Base-by-base conservation (phyloP, 2,888 invertebrate species). In the Eutolmus rufibarbis region DNA sequence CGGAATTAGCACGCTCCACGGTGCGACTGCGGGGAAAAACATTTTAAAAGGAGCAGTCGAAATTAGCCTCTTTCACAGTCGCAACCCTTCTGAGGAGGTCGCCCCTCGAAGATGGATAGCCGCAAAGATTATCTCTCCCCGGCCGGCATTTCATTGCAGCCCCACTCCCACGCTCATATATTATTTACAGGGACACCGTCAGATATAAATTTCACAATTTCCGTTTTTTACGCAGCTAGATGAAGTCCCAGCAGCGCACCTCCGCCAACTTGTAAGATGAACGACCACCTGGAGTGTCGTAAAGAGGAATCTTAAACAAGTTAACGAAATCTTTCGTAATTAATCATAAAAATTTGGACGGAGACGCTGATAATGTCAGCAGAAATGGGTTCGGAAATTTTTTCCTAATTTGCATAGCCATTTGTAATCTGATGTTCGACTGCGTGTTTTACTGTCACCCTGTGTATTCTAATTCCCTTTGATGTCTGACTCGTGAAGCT, bases 401-500 rank as follows among this genome's bases (percentile, higher is more conserved):
- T 89, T 90, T 88, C 74, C 89, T 89, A 89, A 90, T 90, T 90
- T 89, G 89, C 89, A 90, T 90, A 90, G 89, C 89, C 88, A 89
- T 89, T 89, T 89, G 89, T 89, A 78, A 86, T 86, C 76, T 76
- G 51, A 76, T 74, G 86, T 86, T 86, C 86, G 74, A 87, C 87
- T 88, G 19, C 82, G 86, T 87, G 87, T 88, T 88, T 88, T 88
- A 88, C 87, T 88, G 87, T 87, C 88, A 88, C 85, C 86, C 84
- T 86, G 88, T 87, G 88, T 88, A 88, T 88, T 87, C 86, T 88
- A 88, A 88, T 87, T 88, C 88, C 87, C 88, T 88, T 88, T 88
- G 88, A 88, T 87, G 88, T 88, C 78, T 86, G 76, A 31, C 19
- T 74, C 43, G 37, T 66, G 40, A 19, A 84, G 37, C 37, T 37